These are phyloP conservation scores for Osmoderma eremita DNA, from an alignment of 2,888 invertebrate genomes.

Conservation along the genomic window DNA sequence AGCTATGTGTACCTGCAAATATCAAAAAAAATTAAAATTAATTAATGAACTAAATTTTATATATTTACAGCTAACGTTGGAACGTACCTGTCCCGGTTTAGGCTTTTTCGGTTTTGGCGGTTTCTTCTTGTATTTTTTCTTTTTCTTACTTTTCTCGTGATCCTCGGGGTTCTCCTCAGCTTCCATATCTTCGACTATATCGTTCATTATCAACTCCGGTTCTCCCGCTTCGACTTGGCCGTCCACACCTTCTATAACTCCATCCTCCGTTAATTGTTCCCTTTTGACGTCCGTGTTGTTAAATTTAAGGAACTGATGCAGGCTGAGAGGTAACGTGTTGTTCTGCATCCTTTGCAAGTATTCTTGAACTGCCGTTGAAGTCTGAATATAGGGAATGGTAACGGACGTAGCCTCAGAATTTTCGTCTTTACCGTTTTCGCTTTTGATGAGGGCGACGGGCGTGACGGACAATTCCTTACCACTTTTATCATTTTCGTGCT, in stretches of 20 bases:
- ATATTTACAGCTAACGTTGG: neutral
- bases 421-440: constrained; percentile 55
- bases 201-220: constrained; percentile 58
- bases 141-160: constrained; percentile 66
- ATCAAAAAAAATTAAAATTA: no score
- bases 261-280: constrained; percentile 66
- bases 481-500: constrained; percentile 53
- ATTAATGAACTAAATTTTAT: neutral
- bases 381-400: constrained; percentile 67
- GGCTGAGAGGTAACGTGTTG: constrained; percentile 66
- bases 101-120: constrained; percentile 80
- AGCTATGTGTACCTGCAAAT: constrained; percentile 75
- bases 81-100: constrained; percentile 77
- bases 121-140: constrained; percentile 85
- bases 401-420: constrained; percentile 59
- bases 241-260: constrained; percentile 64
- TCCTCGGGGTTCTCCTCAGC: constrained; percentile 59
- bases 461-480: constrained; percentile 61
- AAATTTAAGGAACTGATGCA: constrained; percentile 73
- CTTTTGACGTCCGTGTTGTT: constrained; percentile 70
- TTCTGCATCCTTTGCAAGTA: constrained; percentile 65
- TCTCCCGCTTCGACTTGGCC: constrained; percentile 59
- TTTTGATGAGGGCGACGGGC: constrained; percentile 67
- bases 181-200: constrained; percentile 60
- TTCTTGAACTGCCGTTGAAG: constrained; percentile 66